phyloP scores from a whole-genome alignment of 2,888 invertebrate genomes.

The Malacosoma neustria region DNA sequence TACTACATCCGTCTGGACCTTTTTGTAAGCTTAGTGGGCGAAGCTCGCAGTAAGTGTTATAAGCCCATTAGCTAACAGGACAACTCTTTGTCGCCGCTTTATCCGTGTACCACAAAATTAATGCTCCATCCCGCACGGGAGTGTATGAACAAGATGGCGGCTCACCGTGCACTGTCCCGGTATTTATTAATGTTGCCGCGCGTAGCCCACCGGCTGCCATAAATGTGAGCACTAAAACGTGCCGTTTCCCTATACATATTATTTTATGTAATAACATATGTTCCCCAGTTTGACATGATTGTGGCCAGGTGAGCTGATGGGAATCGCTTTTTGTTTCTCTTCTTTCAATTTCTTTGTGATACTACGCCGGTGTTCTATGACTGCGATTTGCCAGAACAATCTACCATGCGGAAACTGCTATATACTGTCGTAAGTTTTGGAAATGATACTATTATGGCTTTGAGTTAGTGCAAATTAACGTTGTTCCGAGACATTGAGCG shows the following conservation, averaged over 20 bases:
- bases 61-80: constrained; percentile 45
- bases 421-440: constrained; percentile 21
- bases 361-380: constrained; percentile 16
- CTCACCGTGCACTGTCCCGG: constrained; percentile 36
- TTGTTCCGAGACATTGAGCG: constrained; percentile 44
- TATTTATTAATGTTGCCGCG: constrained; percentile 58
- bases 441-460: constrained; percentile 23
- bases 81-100: constrained; percentile 52
- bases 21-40: constrained; percentile 27
- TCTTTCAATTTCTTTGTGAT: too few relatives aligned
- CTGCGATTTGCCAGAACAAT: constrained; percentile 27
- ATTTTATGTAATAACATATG: constrained; percentile 62
- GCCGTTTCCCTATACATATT: constrained; percentile 60
- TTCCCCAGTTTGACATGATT: constrained; percentile 43
- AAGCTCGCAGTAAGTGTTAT: constrained; percentile 38
- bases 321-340: constrained; percentile 28
- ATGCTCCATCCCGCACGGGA: constrained; percentile 45
- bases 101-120: constrained; percentile 52
- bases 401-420: constrained; percentile 16
- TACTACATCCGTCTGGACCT: not conserved
- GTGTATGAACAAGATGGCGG: constrained; percentile 54
- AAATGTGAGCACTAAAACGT: constrained; percentile 57
- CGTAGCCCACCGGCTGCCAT: constrained; percentile 42
- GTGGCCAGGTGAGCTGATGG: constrained; percentile 43
- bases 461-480: constrained; percentile 19